Evolutionary conservation across 2,113 vertebrate genomes (phyloP), one percentile per base, ranked within the genome.

Genomic region (Thalassarche chlororhynchos): DNA sequence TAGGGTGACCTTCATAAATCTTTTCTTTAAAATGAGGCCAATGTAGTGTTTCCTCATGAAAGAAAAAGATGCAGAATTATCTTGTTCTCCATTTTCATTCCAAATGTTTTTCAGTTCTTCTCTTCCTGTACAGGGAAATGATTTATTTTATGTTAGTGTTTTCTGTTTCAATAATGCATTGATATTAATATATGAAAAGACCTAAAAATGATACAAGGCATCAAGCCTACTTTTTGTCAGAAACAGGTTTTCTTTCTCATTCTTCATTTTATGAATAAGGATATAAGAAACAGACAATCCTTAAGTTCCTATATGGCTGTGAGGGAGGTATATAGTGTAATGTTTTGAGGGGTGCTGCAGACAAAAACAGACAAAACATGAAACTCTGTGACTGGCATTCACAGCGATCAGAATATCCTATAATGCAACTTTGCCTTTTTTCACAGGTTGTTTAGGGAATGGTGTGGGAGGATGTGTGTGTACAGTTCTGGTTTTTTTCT

Each of bases 381-480:
- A 64, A 82, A 74, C 49, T 52, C 28, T 5, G 0, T 68, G 24
- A 20, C 26, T 71, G 17, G 9, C 4, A 72, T 60, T 84, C 49
- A 58, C 9, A 87, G 51, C 2, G 72, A 49, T 40, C 14, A 55
- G 12, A 76, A 18, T 28, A 54, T 31, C 5, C 5, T 51, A 6
- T 32, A n/a, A 69, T 80, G 13, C 4, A 83, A 40, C 42, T 71
- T 52, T 32, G 52, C 6, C 7, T 68, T 68, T 72, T 49, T 79
- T 64, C 28, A 52, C 44, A 78, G 12, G 1, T 47, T 82, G 1
- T 55, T 76, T 79, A 65, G 19, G n/a, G 14, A 85, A 75, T 32
- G 12, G 4, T 15, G 10, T 1, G 10, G 1, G 6, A 8, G 4
- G 12, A 9, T 40, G 17, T 57, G 28, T 23, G 13, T 46, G 3